Base-by-base conservation (phyloP, 92 coral and sea anemone species). In the Phenganax stokvisi region DNA sequence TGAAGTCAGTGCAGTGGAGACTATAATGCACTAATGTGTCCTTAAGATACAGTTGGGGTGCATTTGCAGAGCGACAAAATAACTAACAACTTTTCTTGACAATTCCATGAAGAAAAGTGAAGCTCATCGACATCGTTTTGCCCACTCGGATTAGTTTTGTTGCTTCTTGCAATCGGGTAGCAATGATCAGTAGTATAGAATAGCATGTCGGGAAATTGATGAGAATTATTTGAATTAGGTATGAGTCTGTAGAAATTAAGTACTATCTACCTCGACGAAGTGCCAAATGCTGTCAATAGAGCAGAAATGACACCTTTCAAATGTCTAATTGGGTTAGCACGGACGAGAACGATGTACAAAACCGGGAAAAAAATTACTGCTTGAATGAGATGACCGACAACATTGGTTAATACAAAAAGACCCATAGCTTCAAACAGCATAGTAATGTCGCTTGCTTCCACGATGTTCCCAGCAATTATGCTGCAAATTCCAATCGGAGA, bases 391-490 rank as follows among this genome's bases (percentile, higher is more conserved):
- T n/a, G 10, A 16, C 80, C 80, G 10, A 75, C 52, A 7, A 53
- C 8, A 9, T 75, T 75, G 11, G 29, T n/a, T 27, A 54, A 6
- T 6, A 75, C 64, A n/a, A n/a, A 75, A 30, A 75, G 29, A 27
- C 80, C 80, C 63, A 75, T 54, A 30, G 27, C 80, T 53, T 47
- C 6, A 27, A 75, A 75, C 60, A 54, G 6, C 44, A 25, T 3
- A 2, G 11, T 9, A 10, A 75, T 56, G 6, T 75, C 64, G 3
- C 31, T 27, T 3, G 63, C 58, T 55, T 75, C 80, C 28, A 27
- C 64, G 64, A 75, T 53, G 31, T 54, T 75, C 25, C 80, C 80
- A 55, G 80, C 80, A 12, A 75, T 75, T 16, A 75, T 13, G 31
- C 80, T 75, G 8, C 8, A 56, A n/a, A 75, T 75, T 11, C 80